phyloP scores from a whole-genome alignment of 2,113 vertebrate genomes.

The Hipposideros armiger region DNA sequence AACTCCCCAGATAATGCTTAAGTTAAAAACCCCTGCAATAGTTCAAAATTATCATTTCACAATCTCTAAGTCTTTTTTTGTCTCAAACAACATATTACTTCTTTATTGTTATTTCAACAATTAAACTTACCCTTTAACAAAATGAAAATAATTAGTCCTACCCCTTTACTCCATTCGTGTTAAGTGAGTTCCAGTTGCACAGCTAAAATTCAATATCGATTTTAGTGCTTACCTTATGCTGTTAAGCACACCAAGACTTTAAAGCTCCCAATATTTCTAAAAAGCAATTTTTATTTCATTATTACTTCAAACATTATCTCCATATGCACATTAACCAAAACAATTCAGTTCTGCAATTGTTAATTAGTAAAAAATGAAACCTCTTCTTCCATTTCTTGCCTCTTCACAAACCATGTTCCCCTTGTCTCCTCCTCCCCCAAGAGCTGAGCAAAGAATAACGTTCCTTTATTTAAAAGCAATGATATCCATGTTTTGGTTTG shows the following conservation, averaged over 20 bases:
- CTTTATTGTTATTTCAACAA: conserved; percentile 56
- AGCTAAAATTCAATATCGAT: conserved; percentile 34
- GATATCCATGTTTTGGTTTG: background rate
- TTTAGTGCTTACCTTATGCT: conserved; percentile 37
- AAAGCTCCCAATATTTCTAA: conserved; percentile 24
- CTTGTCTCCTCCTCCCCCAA: background rate
- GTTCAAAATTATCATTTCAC: conserved; percentile 26
- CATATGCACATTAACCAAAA: background rate
- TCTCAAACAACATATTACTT: conserved; percentile 27
- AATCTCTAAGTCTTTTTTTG: background rate
- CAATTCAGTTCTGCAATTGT: background rate
- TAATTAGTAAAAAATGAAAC: background rate
- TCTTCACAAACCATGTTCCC: background rate
- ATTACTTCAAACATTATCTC: background rate
- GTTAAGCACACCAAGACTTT: background rate
- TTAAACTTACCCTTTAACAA: conserved; percentile 62
- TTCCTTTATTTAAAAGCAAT: background rate
- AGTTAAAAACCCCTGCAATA: background rate
- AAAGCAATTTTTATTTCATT: conserved; percentile 2
- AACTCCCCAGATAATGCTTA: background rate
- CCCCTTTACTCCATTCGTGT: background rate
- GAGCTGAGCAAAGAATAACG: background rate
- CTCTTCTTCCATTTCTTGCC: background rate
- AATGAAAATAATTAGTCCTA: background rate
- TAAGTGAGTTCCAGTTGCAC: background rate